Evolutionary conservation across 2,113 vertebrate species (phyloP), one percentile per base, ranked within the genome.

Genomic region (Chamaea fasciata): DNA sequence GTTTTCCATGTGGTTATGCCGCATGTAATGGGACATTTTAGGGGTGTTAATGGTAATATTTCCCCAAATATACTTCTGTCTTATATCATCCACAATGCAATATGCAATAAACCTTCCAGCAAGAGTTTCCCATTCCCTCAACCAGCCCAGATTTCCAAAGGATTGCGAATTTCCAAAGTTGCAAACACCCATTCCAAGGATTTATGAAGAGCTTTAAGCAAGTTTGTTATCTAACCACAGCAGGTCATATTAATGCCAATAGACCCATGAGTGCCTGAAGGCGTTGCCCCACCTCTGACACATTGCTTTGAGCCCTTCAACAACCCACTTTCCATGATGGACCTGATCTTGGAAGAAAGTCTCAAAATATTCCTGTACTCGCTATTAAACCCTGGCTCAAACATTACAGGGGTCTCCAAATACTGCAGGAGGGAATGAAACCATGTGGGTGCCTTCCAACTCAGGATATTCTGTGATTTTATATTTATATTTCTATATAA

Each of bases 371-470:
- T 69, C 56, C 68, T 42, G 39, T 31, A 19, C 7, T 63, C 42
- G 14, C 19, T 19, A 12, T n/a, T 57, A 50, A 74, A 56, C 10
- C 33, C n/a, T 17, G 14, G 10, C 27, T 52, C 27, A 7, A 2
- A 15, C 10, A 15, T 15, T 41, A 3, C 39, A 65, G 42, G 5
- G 4, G 19, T 57, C 35, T 84, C 30, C 42, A 55, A 55, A n/a
- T 26, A 24, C 14, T 23, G 33, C n/a, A 74, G 59, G 17, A 26
- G 4, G 11, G 17, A 28, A 30, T 14, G 17, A 23, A 44, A 26
- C 16, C 1, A 0, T 10, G 8, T 41, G 26, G 7, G 12, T 49
- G 15, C 26, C 35, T 42, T 77, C 31, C 35, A 90, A 1, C 10
- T 56, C 49, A 63, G 71, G 15, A 24, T 14, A 63, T 14, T 37